phyloP scores from a whole-genome alignment of 2,888 invertebrate species.

The Bombylius discolor region DNA sequence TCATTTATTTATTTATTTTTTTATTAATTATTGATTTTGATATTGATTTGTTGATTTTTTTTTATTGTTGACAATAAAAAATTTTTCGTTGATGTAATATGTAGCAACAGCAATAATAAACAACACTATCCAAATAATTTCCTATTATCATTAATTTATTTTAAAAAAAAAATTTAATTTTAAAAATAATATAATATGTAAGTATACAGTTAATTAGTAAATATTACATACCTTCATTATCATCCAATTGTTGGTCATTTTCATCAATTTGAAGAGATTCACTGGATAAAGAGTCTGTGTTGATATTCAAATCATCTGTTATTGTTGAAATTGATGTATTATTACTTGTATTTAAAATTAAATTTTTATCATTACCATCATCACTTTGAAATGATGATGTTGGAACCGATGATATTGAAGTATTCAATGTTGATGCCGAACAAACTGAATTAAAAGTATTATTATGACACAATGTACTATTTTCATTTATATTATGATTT shows the following conservation, averaged over 20 bases:
- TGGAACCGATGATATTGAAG: neutral
- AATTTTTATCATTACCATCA: neutral
- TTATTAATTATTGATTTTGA: too few species aligned
- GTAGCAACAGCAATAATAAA: too few species aligned
- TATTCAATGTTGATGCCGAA: neutral
- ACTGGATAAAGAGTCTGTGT: constrained; percentile 10
- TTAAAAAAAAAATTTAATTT: too few species aligned
- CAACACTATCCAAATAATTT: too few species aligned
- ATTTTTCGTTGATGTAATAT: too few species aligned
- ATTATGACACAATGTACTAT: neutral
- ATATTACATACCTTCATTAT: constrained; percentile 9
- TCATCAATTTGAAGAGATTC: constrained; percentile 5
- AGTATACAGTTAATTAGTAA: too few species aligned
- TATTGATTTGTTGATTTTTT: too few species aligned
- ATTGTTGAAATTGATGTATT: neutral
- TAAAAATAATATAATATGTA: too few species aligned
- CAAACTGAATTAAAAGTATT: neutral
- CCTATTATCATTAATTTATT: too few species aligned
- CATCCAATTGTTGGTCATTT: constrained; percentile 7
- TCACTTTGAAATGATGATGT: neutral
- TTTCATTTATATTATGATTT: neutral
- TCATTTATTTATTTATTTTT: too few species aligned
- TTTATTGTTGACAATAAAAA: too few species aligned
- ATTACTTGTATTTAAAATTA: neutral
- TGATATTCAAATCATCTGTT: constrained; percentile 5